Conservation (phyloP, 2,888 invertebrate species). For the Timandra comae region DNA sequence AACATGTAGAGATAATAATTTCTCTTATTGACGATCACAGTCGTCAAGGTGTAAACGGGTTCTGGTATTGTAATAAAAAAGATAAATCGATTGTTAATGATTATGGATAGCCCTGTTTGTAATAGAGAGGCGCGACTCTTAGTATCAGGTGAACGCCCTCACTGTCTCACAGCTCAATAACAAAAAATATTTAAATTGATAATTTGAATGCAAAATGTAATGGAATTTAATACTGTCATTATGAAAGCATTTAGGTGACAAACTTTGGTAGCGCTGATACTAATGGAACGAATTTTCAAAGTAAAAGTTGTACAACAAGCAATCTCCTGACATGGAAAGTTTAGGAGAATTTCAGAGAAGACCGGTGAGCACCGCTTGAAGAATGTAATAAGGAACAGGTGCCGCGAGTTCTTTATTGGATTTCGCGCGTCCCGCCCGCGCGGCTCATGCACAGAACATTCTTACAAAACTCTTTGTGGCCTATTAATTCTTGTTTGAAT, state of each 20-base stretch:
- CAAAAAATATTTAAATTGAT: too few relatives aligned
- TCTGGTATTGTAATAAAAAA: too few relatives aligned
- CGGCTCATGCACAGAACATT: slow-evolving; percentile 72
- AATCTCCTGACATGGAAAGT: slow-evolving; percentile 67
- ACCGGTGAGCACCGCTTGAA: slow-evolving; percentile 61
- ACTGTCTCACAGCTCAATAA: too few relatives aligned
- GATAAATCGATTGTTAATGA: too few relatives aligned
- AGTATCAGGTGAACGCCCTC: slow-evolving; percentile 1
- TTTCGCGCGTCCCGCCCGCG: slow-evolving; percentile 70
- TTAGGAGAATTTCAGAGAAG: slow-evolving; percentile 56
- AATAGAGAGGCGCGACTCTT: too few relatives aligned
- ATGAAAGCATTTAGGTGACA: slow-evolving; percentile 48
- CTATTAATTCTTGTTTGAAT: slow-evolving; percentile 57
- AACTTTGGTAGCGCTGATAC: slow-evolving; percentile 55
- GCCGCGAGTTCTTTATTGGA: slow-evolving; percentile 73
- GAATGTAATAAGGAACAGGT: slow-evolving; percentile 76
- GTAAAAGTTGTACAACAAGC: slow-evolving; percentile 69
- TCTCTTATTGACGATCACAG: too few relatives aligned
- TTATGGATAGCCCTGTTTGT: too few relatives aligned
- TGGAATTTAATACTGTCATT: slow-evolving; percentile 41
- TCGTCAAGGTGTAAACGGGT: too few relatives aligned
- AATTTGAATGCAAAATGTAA: slow-evolving; percentile 21
- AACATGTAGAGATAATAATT: too few relatives aligned
- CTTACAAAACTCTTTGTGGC: slow-evolving; percentile 64
- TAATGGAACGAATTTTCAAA: slow-evolving; percentile 68